phyloP scores from a whole-genome alignment of 2,888 invertebrate genomes.

The Malachius bipustulatus region DNA sequence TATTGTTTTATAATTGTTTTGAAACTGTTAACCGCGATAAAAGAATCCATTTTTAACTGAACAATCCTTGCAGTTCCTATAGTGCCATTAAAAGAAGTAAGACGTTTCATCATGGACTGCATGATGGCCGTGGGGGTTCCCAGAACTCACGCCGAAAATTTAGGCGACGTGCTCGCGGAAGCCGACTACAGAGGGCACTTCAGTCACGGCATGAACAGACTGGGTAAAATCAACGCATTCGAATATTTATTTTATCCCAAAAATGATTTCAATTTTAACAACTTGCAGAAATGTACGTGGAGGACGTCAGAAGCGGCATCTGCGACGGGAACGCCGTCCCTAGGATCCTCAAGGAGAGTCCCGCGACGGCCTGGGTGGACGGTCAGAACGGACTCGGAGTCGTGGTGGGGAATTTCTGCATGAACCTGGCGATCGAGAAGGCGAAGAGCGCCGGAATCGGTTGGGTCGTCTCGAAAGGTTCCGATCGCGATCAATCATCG shows the following conservation, averaged over 20 bases:
- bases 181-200: conserved; percentile 60
- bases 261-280: too few relatives aligned
- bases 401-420: conserved; percentile 50
- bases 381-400: conserved; percentile 59
- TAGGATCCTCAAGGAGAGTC: conserved; percentile 43
- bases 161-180: conserved; percentile 57
- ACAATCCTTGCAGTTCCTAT: too few relatives aligned
- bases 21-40: too few relatives aligned
- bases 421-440: conserved; percentile 57
- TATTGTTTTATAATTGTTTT: too few relatives aligned
- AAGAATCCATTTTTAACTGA: too few relatives aligned
- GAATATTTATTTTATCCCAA: background rate
- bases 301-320: conserved; percentile 43
- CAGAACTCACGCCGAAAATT: conserved; percentile 44
- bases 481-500: conserved; percentile 5
- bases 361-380: conserved; percentile 46
- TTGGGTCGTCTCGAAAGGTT: conserved; percentile 50
- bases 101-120: conserved; percentile 52
- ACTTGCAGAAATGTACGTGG: conserved; percentile 48
- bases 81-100: conserved; percentile 40
- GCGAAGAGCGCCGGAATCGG: conserved; percentile 56
- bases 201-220: conserved; percentile 59
- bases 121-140: conserved; percentile 52
- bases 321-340: conserved; percentile 43
- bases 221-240: conserved; percentile 30